phyloP scores from a whole-genome alignment of 1,140 invertebrate species.

The Drosophila fuyamai region DNA sequence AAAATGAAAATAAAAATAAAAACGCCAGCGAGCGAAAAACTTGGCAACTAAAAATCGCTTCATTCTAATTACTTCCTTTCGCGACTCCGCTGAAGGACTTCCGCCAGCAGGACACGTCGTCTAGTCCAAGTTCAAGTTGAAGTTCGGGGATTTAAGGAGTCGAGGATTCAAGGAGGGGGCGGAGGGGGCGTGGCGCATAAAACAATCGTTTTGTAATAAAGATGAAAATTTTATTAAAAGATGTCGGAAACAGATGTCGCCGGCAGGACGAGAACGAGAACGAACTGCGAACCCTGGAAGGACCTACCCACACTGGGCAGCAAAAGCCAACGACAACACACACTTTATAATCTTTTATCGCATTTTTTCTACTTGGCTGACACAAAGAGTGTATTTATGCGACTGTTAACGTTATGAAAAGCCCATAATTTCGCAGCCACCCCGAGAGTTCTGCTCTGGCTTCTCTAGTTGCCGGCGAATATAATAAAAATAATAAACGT shows the following conservation, averaged over 20 bases:
- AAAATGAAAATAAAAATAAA: constrained; percentile 14
- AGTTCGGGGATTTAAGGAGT: background rate
- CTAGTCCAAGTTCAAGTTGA: constrained; percentile 64
- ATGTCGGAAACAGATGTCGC: constrained; percentile 85
- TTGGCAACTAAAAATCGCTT: constrained; percentile 77
- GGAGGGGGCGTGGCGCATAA: constrained; percentile 60
- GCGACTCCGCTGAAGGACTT: constrained; percentile 69
- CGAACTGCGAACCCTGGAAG: constrained; percentile 30
- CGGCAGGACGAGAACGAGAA: constrained; percentile 37
- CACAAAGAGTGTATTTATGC: constrained; percentile 84
- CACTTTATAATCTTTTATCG: constrained; percentile 85
- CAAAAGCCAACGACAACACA: constrained; percentile 64
- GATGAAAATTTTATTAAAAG: constrained; percentile 85
- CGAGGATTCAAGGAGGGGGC: background rate
- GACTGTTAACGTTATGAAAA: constrained; percentile 84
- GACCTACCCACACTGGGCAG: constrained; percentile 35
- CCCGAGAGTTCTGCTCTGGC: constrained; percentile 20
- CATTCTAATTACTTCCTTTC: constrained; percentile 81
- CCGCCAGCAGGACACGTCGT: constrained; percentile 55
- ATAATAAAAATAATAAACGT: constrained; percentile 84
- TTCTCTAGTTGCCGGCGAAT: constrained; percentile 44
- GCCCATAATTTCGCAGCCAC: constrained; percentile 83
- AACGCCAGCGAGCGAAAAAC: constrained; percentile 16
- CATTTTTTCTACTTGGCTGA: constrained; percentile 84
- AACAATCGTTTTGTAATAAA: constrained; percentile 85